Evolutionary conservation across 2,797 vertebrate species (phyloP).

Genomic region (Decapterus maruadsi): DNA sequence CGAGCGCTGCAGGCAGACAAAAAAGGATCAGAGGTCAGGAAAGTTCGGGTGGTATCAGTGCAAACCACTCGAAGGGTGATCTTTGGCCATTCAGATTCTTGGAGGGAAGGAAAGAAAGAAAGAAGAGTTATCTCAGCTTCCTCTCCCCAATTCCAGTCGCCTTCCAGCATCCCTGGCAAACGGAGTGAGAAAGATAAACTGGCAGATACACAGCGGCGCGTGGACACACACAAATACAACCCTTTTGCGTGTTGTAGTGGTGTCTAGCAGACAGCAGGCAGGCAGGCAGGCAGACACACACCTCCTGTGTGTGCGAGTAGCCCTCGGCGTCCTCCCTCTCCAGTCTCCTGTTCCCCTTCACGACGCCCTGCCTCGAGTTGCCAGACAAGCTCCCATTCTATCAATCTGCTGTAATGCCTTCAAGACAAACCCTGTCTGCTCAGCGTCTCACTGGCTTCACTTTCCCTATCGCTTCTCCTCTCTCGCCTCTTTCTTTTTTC

Average conservation of each 20-base stretch:
- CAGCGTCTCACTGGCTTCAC: conserved; percentile 27
- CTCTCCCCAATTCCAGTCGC: background rate
- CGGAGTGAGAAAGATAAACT: background rate
- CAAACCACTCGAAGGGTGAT: background rate
- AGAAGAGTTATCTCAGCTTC: background rate
- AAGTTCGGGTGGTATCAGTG: background rate
- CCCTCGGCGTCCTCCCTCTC: conserved; percentile 26
- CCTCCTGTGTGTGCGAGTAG: conserved; percentile 21
- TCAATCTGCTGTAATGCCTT: conserved; percentile 68
- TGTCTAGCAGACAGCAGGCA: background rate
- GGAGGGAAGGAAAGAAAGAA: background rate
- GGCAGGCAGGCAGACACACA: conserved; percentile 7
- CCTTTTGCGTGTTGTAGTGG: background rate
- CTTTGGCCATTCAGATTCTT: background rate
- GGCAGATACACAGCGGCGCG: background rate
- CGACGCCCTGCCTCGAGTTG: conserved; percentile 47
- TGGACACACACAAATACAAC: background rate
- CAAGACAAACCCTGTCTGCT: conserved; percentile 66
- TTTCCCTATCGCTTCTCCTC: conserved; percentile 31
- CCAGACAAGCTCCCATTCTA: conserved; percentile 76
- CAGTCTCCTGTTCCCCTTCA: conserved; percentile 45
- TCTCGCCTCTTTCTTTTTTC: conserved; percentile 29
- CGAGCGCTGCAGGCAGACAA: background rate
- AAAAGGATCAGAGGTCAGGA: background rate
- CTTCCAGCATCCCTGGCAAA: conserved; percentile 1